Conservation (phyloP, 2,888 invertebrate species). For the Eledona agricola region DNA sequence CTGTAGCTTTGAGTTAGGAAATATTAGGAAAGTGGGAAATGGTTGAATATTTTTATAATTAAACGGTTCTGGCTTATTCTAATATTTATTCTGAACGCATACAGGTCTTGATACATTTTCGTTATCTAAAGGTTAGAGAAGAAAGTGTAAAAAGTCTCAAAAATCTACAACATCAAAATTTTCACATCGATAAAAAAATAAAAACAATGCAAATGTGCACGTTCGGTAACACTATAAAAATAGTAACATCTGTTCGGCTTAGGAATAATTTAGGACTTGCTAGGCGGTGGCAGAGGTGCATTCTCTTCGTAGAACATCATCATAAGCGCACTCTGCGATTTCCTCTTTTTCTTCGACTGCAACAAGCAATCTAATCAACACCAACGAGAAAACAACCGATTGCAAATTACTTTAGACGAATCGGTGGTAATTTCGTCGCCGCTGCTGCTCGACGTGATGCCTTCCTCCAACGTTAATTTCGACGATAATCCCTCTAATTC, state of each 20-base stretch:
- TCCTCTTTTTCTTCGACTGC: conserved; percentile 61
- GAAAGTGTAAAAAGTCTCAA: conserved; percentile 15
- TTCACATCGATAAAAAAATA: conserved; percentile 24
- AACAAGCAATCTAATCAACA: conserved; percentile 45
- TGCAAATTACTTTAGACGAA: conserved; percentile 53
- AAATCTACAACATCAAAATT: conserved; percentile 25
- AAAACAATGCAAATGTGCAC: conserved; percentile 11
- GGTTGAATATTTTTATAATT: no score
- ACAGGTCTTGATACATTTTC: conserved; percentile 2
- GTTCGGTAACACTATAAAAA: conserved; percentile 27
- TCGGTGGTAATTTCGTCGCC: conserved; percentile 54
- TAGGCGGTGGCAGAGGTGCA: conserved; percentile 70
- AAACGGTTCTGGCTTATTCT: no score
- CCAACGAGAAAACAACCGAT: conserved; percentile 2
- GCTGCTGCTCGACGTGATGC: conserved; percentile 66
- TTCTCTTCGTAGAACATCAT: conserved; percentile 76
- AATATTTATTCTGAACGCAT: conserved; percentile 11
- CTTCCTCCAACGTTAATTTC: conserved; percentile 71
- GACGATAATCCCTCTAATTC: conserved; percentile 70
- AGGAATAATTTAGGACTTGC: conserved; percentile 15
- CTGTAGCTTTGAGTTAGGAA: no score
- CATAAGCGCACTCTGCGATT: conserved; percentile 68
- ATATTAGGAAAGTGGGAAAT: no score
- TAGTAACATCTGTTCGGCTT: conserved; percentile 12
- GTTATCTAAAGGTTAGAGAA: conserved; percentile 15